Evolutionary conservation across 2,113 vertebrate species (phyloP).

Genomic region (Accipiter virgatus): DNA sequence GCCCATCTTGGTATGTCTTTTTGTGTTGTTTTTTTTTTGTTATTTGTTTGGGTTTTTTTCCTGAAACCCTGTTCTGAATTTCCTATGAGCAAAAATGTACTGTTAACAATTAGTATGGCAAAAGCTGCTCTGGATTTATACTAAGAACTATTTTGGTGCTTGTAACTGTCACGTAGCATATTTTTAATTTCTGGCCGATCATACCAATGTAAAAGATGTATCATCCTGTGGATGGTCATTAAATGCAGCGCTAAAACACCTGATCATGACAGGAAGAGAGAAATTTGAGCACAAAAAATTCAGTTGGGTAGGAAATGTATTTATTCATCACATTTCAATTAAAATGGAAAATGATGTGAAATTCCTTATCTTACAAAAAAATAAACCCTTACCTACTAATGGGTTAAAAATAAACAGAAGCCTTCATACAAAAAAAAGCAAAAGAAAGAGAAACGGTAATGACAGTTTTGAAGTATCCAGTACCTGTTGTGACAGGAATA

Average conservation of each 20-base stretch:
- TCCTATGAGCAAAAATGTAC: neutral
- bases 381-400: constrained; percentile 52
- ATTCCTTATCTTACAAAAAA: neutral
- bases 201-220: neutral
- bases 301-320: neutral
- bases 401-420: constrained; percentile 88
- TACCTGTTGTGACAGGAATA: constrained; percentile 99
- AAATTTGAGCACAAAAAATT: neutral
- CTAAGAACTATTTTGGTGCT: neutral
- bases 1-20: neutral
- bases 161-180: neutral
- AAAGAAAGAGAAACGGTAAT: constrained; percentile 83
- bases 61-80: neutral
- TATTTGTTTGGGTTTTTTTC: neutral
- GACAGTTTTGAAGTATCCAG: constrained; percentile 97
- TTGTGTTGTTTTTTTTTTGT: neutral
- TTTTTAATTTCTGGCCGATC: constrained; percentile 27
- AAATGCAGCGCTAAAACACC: constrained; percentile 8
- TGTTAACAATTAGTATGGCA: neutral
- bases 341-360: neutral
- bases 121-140: neutral
- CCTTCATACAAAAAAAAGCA: constrained; percentile 61
- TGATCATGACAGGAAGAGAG: neutral
- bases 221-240: neutral
- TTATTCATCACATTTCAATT: constrained; percentile 1